phyloP scores from a whole-genome alignment of 2,113 vertebrate species.

The Poeciliopsis occidentalis region DNA sequence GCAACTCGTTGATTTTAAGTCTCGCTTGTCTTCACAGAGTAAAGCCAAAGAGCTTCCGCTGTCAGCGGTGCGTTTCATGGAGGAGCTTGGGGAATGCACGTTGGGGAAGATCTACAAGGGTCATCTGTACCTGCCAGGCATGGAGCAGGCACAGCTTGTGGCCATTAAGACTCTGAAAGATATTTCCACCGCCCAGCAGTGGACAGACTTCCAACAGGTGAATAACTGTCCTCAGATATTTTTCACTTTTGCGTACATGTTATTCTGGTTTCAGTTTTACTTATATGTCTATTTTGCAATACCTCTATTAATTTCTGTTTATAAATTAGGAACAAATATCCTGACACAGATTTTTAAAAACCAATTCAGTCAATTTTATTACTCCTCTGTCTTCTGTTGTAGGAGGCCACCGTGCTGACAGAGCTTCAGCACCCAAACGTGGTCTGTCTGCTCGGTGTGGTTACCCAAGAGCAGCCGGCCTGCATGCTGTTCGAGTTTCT shows the following conservation, averaged over 20 bases:
- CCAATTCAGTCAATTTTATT: neutral
- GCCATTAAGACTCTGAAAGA: constrained; percentile 98
- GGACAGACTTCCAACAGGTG: constrained; percentile 93
- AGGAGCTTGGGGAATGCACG: constrained; percentile 92
- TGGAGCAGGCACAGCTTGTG: constrained; percentile 95
- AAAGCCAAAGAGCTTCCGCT: constrained; percentile 96
- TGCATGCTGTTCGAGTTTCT: constrained; percentile 96
- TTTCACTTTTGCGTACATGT: neutral
- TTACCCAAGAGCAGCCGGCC: constrained; percentile 95
- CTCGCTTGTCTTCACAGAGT: constrained; percentile 76
- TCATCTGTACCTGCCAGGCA: constrained; percentile 96
- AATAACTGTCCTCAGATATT: neutral
- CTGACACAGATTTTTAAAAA: too few relatives aligned
- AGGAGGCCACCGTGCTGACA: constrained; percentile 88
- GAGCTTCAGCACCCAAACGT: constrained; percentile 96
- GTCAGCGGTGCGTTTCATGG: constrained; percentile 97
- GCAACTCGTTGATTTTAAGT: neutral
- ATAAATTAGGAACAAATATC: neutral
- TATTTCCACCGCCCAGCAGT: constrained; percentile 88
- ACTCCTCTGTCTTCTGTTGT: neutral
- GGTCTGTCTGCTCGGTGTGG: constrained; percentile 92
- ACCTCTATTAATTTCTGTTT: neutral
- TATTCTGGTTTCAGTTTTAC: neutral
- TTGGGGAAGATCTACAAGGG: constrained; percentile 98
- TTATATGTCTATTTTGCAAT: neutral